phyloP scores from a whole-genome alignment of 2,888 invertebrate genomes.

The Magallana nippona region DNA sequence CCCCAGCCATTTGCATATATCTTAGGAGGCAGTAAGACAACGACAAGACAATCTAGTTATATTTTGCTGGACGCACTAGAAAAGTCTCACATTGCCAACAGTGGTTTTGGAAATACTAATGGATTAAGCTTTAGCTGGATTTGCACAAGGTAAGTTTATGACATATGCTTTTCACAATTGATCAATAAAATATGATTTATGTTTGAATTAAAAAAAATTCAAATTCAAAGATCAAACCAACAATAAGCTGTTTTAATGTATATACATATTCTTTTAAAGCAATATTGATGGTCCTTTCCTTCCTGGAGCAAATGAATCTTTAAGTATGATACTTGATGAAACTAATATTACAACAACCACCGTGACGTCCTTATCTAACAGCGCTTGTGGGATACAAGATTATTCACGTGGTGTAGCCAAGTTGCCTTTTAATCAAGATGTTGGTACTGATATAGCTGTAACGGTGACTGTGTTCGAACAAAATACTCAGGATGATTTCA shows the following conservation, averaged over 20 bases:
- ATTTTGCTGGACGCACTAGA: background rate
- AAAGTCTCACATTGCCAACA: slow-evolving; percentile 6
- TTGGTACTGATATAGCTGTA: background rate
- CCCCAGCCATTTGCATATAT: slow-evolving; percentile 13
- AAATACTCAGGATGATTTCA: background rate
- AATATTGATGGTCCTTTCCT: too few relatives aligned
- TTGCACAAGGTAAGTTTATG: background rate
- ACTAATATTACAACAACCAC: too few relatives aligned
- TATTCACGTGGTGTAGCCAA: slow-evolving; percentile 1
- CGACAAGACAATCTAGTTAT: background rate
- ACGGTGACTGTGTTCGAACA: background rate
- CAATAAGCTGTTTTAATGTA: too few relatives aligned
- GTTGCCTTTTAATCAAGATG: background rate
- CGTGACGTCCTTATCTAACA: background rate
- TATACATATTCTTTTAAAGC: too few relatives aligned
- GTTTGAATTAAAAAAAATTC: too few relatives aligned
- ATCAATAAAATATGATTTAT: too few relatives aligned
- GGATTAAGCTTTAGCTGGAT: background rate
- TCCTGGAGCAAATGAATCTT: too few relatives aligned
- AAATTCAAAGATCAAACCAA: too few relatives aligned
- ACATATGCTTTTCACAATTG: too few relatives aligned
- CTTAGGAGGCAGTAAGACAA: slow-evolving; percentile 4
- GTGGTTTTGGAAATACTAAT: background rate
- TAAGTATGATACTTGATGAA: too few relatives aligned
- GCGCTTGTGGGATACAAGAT: background rate